These are phyloP conservation scores for Neomorphus geoffroyi DNA, from an alignment of 2,797 vertebrate genomes.

Conservation along the genomic window DNA sequence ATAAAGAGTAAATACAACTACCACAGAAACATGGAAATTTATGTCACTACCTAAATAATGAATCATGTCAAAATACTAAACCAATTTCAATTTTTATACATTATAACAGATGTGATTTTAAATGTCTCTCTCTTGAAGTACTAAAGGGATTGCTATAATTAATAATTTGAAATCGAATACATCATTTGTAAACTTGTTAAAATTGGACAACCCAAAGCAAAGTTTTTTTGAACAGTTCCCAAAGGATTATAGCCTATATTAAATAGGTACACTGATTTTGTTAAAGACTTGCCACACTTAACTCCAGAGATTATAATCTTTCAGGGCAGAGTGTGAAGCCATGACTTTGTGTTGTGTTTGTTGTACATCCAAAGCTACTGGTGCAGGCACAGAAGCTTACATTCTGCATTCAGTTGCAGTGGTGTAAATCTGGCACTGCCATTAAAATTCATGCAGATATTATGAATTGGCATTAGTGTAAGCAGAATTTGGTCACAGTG, in stretches of 20 bases:
- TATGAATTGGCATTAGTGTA: neutral
- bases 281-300: neutral
- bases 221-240: neutral
- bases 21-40: neutral
- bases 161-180: neutral
- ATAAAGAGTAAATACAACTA: neutral
- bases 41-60: neutral
- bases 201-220: neutral
- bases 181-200: neutral
- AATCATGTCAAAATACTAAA: neutral
- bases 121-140: neutral
- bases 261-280: neutral
- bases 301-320: neutral
- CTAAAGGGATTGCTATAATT: slow-evolving; percentile 3
- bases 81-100: neutral
- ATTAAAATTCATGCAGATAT: neutral
- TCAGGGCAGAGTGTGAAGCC: neutral
- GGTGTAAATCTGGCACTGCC: neutral
- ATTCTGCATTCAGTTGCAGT: neutral
- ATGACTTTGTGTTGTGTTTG: neutral
- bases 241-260: neutral
- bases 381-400: neutral
- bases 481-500: neutral
- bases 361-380: neutral
- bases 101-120: neutral